Evolutionary conservation across 2,113 vertebrate genomes (phyloP), one percentile per base, ranked within the genome.

Genomic region (Phalacrocorax aristotelis): DNA sequence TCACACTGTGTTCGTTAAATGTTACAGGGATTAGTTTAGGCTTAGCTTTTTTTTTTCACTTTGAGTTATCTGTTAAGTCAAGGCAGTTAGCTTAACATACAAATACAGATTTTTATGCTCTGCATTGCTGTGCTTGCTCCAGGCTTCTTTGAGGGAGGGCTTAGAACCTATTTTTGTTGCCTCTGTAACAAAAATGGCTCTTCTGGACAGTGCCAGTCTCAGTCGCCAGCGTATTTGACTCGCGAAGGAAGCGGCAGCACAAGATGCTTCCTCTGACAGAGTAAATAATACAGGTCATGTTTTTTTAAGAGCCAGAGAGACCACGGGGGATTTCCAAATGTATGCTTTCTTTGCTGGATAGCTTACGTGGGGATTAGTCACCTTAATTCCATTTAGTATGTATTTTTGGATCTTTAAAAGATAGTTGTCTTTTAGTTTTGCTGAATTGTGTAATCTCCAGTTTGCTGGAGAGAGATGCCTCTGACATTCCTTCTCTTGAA

Each of bases 11-110:
- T 38, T 77, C 14, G 14, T 48, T 57, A 44, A 44, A 26, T 32
- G 9, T 22, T n/a, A 2, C 32, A 3, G 13, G 3, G 7, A 1
- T 2, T 32, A 18, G n/a, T 1, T 92, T 49, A 21, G 49, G 10
- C 30, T 71, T 42, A 57, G 15, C 21, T 46, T 18, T 48, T 51
- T 52, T 12, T 5, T n/a, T 64, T 30, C 17, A 5, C 29, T 83
- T 30, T 64, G 30, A 62, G 34, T 2, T 2, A 13, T 55, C 19
- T 17, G 14, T 34, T 20, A 65, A 66, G 12, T 65, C 15, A 38
- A 18, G 32, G 49, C 66, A 13, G 44, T 72, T 46, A 40, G 21
- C 10, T 25, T 27, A 51, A 36, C 15, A 11, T 48, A 11, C 17
- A 38, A 9, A 21, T 30, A 19, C 17, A 64, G 13, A 11, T 11